These are phyloP conservation scores for Pionites leucogaster DNA, from an alignment of 2,113 vertebrate genomes.

Conservation along the genomic window DNA sequence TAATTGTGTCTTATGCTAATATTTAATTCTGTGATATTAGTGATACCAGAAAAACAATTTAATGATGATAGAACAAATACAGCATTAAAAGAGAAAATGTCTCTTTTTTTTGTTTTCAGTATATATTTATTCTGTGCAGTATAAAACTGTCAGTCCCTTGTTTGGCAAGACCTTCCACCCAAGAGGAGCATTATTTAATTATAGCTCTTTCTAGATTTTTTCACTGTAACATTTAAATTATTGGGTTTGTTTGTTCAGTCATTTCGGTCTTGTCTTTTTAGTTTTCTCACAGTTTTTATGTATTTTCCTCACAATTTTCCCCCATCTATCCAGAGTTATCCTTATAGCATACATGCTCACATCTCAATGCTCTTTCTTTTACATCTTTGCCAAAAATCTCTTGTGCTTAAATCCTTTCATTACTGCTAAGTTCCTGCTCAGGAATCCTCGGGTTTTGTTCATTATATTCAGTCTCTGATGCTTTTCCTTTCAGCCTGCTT, in stretches of 20 bases:
- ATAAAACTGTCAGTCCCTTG: not conserved
- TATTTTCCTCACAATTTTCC: not conserved
- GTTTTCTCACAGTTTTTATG: not conserved
- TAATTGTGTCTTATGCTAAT: not conserved
- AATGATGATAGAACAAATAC: not conserved
- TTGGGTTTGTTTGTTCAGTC: not conserved
- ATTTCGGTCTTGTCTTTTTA: not conserved
- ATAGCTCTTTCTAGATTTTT: not conserved
- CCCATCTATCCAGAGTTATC: not conserved
- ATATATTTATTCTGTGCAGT: not conserved
- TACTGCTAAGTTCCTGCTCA: not conserved
- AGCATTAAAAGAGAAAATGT: not conserved
- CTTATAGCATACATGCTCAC: not conserved
- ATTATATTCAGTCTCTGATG: not conserved
- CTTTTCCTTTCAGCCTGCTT: not conserved
- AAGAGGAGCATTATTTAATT: not conserved
- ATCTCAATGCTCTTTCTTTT: not conserved
- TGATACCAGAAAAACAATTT: not conserved
- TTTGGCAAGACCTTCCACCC: not conserved
- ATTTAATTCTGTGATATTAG: not conserved
- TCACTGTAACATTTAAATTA: not conserved
- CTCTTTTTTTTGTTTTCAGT: not conserved
- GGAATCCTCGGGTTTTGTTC: not conserved
- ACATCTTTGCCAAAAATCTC: not conserved
- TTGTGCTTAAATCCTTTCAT: not conserved